phyloP scores from a whole-genome alignment of 2,113 vertebrate species.

The Oreochromis niloticus region DNA sequence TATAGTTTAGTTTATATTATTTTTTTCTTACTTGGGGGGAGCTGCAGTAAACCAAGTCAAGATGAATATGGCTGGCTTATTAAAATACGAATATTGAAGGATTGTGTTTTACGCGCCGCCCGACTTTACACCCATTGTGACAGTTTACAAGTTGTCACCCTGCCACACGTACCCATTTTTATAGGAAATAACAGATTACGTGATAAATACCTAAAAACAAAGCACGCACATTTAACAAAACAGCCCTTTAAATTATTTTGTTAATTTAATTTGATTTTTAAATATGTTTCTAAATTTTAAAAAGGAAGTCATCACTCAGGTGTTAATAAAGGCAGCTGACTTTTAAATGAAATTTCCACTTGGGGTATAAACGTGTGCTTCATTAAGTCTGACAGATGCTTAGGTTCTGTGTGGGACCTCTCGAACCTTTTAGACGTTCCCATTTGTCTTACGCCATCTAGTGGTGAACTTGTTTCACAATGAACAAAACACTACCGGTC shows the following conservation, averaged over 20 bases:
- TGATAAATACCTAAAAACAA: background rate
- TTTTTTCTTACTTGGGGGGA: background rate
- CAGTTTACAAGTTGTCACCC: background rate
- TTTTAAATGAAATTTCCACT: background rate
- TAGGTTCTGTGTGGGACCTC: background rate
- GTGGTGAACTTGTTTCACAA: conserved; percentile 1
- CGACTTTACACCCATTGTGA: background rate
- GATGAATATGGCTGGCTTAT: background rate
- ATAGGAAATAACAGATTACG: background rate
- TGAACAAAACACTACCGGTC: background rate
- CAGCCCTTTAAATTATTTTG: background rate
- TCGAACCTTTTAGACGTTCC: background rate
- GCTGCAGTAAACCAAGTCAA: background rate
- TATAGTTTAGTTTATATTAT: background rate
- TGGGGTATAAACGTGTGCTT: background rate
- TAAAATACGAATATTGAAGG: background rate
- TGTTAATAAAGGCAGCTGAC: background rate
- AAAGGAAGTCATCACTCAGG: background rate
- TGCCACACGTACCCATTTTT: background rate
- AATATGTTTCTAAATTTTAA: background rate
- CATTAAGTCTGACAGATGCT: background rate
- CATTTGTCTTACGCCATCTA: conserved; percentile 56
- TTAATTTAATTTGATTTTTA: background rate
- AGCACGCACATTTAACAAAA: background rate
- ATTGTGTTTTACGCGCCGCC: background rate